Evolutionary conservation across 2,113 vertebrate genomes (phyloP).

Genomic region (Psettodes erumei): DNA sequence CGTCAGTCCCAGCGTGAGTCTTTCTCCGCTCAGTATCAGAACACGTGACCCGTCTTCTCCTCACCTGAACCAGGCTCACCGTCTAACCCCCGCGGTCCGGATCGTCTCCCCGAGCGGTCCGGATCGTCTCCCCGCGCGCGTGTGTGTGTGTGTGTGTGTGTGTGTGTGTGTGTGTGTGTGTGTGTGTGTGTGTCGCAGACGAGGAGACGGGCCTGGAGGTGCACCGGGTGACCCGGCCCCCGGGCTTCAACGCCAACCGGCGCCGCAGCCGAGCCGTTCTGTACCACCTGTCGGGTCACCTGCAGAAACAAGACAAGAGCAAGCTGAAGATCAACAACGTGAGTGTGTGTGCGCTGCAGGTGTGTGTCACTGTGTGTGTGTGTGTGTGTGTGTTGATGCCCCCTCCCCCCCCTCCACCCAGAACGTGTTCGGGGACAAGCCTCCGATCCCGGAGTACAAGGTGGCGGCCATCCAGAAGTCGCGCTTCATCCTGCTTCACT

Average conservation of each 20-base stretch:
- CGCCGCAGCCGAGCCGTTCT: slow-evolving; percentile 86
- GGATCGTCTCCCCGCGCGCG: too few relatives aligned
- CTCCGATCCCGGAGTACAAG: slow-evolving; percentile 87
- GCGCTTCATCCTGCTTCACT: slow-evolving; percentile 87
- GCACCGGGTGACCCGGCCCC: slow-evolving; percentile 83
- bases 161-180: too few relatives aligned
- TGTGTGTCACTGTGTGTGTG: neutral
- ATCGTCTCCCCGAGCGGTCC: too few relatives aligned
- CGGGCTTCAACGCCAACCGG: slow-evolving; percentile 85
- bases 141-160: too few relatives aligned
- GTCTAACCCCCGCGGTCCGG: too few relatives aligned
- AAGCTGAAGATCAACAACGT: slow-evolving; percentile 89
- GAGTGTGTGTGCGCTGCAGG: slow-evolving; percentile 37
- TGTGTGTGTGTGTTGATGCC: slow-evolving; percentile 4
- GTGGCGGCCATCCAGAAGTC: slow-evolving; percentile 88
- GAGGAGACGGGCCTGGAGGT: slow-evolving; percentile 85
- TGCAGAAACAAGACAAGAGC: slow-evolving; percentile 89
- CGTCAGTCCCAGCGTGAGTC: too few relatives aligned
- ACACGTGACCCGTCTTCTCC: too few relatives aligned
- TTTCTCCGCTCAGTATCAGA: too few relatives aligned
- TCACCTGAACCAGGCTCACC: too few relatives aligned
- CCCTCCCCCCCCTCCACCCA: slow-evolving; percentile 40
- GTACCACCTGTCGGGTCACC: slow-evolving; percentile 87
- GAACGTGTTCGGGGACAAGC: slow-evolving; percentile 88
- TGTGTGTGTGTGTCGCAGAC: too few relatives aligned